A percentile compares a stretch with the other conserved stretches of the same genome.
Conservation (phyloP, 2,113 vertebrate genomes). For the Megaptera novaeangliae region DNA sequence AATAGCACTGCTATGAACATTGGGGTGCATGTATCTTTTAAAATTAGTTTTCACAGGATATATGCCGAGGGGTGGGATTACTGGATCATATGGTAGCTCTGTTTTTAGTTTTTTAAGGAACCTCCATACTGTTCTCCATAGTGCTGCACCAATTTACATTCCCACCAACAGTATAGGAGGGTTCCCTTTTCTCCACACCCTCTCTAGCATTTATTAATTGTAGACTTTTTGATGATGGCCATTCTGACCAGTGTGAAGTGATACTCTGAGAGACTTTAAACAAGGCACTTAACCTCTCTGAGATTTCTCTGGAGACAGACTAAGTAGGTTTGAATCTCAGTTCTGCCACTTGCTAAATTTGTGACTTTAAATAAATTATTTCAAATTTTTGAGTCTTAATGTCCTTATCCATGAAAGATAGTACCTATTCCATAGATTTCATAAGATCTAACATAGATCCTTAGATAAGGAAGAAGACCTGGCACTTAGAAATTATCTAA, state of each 20-base stretch:
- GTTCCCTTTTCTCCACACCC: not conserved
- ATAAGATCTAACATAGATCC: not conserved
- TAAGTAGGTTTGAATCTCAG: not conserved
- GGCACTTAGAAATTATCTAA: not conserved
- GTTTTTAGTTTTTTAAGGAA: not conserved
- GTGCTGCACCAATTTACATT: not conserved
- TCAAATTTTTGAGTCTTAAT: not conserved
- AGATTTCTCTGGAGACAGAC: not conserved
- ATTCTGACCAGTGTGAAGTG: not conserved
- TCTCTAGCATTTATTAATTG: not conserved
- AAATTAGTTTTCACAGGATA: not conserved
- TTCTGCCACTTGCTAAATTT: not conserved
- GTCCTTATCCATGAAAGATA: not conserved
- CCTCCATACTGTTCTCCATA: not conserved
- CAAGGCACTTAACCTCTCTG: not conserved
- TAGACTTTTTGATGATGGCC: not conserved
- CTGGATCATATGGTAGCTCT: not conserved
- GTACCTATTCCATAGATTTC: not conserved
- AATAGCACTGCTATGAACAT: not conserved
- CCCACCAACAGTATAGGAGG: not conserved
- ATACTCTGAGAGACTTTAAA: not conserved
- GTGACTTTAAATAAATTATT: not conserved
- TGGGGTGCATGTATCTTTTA: not conserved
- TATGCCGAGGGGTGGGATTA: not conserved
- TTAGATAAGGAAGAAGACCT: not conserved